phyloP scores from a whole-genome alignment of 2,797 vertebrate species.

The Aldrovandia affinis region DNA sequence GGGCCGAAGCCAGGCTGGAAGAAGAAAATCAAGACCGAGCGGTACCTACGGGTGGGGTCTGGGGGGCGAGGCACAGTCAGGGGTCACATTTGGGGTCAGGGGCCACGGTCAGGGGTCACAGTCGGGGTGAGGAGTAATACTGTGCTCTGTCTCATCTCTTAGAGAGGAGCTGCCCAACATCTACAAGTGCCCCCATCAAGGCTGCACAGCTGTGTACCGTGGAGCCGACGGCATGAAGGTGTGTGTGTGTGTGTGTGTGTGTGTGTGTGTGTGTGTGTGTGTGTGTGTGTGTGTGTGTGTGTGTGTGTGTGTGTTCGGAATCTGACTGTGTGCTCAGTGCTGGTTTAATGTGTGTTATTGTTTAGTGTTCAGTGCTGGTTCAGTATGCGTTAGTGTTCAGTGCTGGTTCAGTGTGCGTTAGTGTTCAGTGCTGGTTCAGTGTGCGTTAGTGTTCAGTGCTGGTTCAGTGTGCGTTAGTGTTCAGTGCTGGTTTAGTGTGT shows the following conservation, averaged over 20 bases:
- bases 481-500: too few species aligned
- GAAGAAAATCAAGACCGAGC: constrained; percentile 87
- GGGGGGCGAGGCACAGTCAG: neutral
- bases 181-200: constrained; percentile 95
- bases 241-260: neutral
- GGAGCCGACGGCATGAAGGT: constrained; percentile 95
- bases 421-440: neutral
- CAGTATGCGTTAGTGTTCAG: neutral
- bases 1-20: constrained; percentile 98
- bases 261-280: too few species aligned
- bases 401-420: neutral
- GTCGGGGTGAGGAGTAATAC: neutral
- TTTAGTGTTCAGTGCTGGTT: neutral
- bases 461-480: neutral
- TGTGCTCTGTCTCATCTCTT: constrained; percentile 33
- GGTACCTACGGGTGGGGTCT: constrained; percentile 61
- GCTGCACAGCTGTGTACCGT: constrained; percentile 91
- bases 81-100: neutral
- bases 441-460: too few species aligned
- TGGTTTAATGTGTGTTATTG: neutral
- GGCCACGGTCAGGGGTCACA: neutral
- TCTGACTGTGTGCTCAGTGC: neutral
- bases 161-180: constrained; percentile 97
- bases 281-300: neutral
- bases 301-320: neutral